Evolutionary conservation across 2,888 invertebrate genomes (phyloP), one percentile per base, ranked within the genome.

Genomic region (Ferdinandea cuprea): DNA sequence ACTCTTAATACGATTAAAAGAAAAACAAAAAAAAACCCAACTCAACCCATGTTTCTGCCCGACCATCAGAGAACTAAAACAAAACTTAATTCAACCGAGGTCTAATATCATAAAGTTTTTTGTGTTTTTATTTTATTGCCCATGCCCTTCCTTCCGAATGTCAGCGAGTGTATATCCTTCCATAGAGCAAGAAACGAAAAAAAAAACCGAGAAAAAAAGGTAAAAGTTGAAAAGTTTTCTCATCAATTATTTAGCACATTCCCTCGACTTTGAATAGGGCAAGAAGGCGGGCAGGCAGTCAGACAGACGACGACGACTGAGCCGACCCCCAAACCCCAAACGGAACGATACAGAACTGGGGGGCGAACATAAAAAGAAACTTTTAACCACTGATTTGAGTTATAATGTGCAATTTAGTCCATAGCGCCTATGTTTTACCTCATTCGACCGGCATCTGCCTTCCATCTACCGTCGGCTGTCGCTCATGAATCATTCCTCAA

Each of bases 211-310:
- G 46, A 65, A 76, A 71, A 52, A 66, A 76, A 59, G 52, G 71
- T 65, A 59, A 66, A 81, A 83, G 72, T 78, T 83, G 46, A 65
- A 66, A 83, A 83, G 83, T 83, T 83, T 83, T 72, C 83, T 73
- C 83, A 83, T 83, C 78, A 83, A 83, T 83, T 83, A 83, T 83
- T 83, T 78, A 83, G 83, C 59, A 78, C 78, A 61, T 66, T 78
- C 56, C 56, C 72, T 15, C 25, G 56, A 61, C 35, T 68, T 40
- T 30, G 56, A 32, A 19, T 3, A 44, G 17, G n/a, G n/a, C n/a
- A n/a, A n/a, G 25, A 19, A 17, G 69, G 9, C 25, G 56, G 6
- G 42, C 25, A 1, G 21, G 8, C 30, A 4, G 37, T 9, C 19
- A 11, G 32, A 58, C 13, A 15, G 48, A 37, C 48, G 17, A 40